A percentile compares a stretch with the other conserved stretches of the same genome.
Conservation (phyloP, 2,797 vertebrate genomes). For the Euthynnus affinis region DNA sequence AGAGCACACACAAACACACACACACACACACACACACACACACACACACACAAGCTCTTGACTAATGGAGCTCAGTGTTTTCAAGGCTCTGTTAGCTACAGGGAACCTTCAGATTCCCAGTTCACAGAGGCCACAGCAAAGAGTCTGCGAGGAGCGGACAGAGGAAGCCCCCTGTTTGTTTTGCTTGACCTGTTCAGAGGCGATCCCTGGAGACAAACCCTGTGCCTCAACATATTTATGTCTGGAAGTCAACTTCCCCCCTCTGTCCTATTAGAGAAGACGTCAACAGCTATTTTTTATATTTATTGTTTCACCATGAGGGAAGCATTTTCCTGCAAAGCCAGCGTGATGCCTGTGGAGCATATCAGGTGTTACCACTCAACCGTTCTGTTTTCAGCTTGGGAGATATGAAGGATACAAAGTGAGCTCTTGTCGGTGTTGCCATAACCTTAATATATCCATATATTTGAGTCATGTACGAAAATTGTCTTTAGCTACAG, state of each 20-base stretch:
- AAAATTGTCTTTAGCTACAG: conserved; percentile 10
- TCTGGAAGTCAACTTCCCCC: conserved; percentile 64
- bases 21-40: not conserved
- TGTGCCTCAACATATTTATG: conserved; percentile 64
- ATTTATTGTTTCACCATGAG: conserved; percentile 13
- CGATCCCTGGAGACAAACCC: conserved; percentile 48
- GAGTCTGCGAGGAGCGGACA: conserved; percentile 9
- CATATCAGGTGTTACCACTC: not conserved
- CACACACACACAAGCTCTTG: conserved; percentile 7
- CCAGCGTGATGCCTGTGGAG: not conserved
- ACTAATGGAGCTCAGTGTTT: conserved; percentile 31
- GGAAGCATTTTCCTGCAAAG: conserved; percentile 14
- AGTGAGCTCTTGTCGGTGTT: not conserved
- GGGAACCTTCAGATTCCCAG: conserved; percentile 30
- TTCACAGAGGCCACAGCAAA: not conserved
- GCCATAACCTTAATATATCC: not conserved
- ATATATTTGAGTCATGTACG: not conserved
- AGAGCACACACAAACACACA: not conserved
- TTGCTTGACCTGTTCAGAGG: conserved; percentile 59
- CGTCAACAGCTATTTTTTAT: conserved; percentile 1
- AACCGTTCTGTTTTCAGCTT: not conserved
- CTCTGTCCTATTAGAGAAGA: conserved; percentile 39
- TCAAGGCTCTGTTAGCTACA: conserved; percentile 22
- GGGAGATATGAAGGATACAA: not conserved
- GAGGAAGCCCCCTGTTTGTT: conserved; percentile 72